Evolutionary conservation across 1,140 invertebrate genomes (phyloP), one percentile per base, ranked within the genome.

Genomic region (Ptiloglossa arizonensis): DNA sequence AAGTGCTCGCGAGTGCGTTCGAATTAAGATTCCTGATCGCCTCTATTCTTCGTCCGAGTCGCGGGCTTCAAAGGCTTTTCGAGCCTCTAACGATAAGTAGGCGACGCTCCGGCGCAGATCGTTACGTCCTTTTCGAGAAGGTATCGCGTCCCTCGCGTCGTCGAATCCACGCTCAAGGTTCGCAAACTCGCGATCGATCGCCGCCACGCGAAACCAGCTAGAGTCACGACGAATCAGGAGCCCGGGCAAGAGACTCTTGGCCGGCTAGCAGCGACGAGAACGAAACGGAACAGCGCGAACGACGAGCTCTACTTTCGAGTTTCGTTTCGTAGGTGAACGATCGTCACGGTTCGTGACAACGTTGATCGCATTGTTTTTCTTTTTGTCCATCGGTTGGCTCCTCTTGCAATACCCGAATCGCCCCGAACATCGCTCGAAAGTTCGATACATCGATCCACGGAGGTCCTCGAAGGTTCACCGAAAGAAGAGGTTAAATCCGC

Each of bases 271-370:
- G n/a, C 50, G 50, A 11, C 22, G 50, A 24, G 22, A 24, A 56
- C 52, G 52, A 56, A 35, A 15, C 24, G 22, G 9, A 35, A 15
- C 24, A 6, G 9, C 24, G 13, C 9, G 52, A 29, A 56, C 27
- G 9, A 24, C 24, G 24, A 29, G 5, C 24, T 5, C 3, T 11
- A 9, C 41, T 9, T 5, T 27, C 50, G 69, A 56, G 50, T 79
- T 63, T 66, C 29, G 27, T 79, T 57, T 66, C 60, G 38, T 13
- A 38, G 48, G 22, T 8, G 22, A 24, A 24, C 8, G 32, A 35
- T 35, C 6, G 1, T 35, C 6, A n/a, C 32, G 32, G 3, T 35
- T 35, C 32, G n/a, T n/a, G n/a, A n/a, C n/a, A n/a, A n/a, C n/a
- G n/a, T n/a, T n/a, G n/a, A n/a, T n/a, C n/a, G n/a, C n/a, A n/a